Base-by-base conservation (phyloP, 2,113 vertebrate genomes). In the Pseudorectes ferrugineus region DNA sequence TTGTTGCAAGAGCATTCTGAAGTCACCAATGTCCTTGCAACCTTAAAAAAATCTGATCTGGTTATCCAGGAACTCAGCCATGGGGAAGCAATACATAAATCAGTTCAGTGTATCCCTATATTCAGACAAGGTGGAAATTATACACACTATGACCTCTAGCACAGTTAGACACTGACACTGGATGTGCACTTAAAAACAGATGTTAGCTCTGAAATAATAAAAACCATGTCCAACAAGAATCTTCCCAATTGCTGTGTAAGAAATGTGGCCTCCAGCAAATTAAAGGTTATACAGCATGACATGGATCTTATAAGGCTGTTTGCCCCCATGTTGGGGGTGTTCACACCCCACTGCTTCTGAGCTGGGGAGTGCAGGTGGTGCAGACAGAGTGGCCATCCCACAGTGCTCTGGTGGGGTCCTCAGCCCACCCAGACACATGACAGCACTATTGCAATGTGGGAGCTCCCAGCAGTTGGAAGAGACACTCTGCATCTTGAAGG, bases 121-220 rank as follows among this genome's bases (percentile, higher is more conserved):
- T 46, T 68, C n/a, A 92, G 63, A 24, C 36, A 72, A 48, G 25
- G 45, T 12, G 55, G 52, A 67, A 89, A 65, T 72, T 68, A 46
- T 7, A 75, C 4, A 15, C 58, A 25, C 40, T 68, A 14, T 85
- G 78, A 88, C 71, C 88, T 88, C 61, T 65, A 82, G 62, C 4
- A 10, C 74, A 78, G 71, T 51, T 38, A 92, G 74, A 82, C 45
- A 46, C 66, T 75, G 78, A 52, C 71, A 61, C 31, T 79, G 22
- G 36, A 67, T 52, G 49, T n/a, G 24, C 71, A 73, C 74, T 90
- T 88, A 79, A 76, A 95, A 92, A 43, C 88, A 90, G 74, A 85
- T 93, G 83, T 36, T 72, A 72, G n/a, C 14, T n/a, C 21, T 59
- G 79, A 88, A 87, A 59, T 89, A 92, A 96, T 79, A 79, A 78